Base-by-base conservation (phyloP, 2,113 vertebrate species). In the Struthidea cinerea region DNA sequence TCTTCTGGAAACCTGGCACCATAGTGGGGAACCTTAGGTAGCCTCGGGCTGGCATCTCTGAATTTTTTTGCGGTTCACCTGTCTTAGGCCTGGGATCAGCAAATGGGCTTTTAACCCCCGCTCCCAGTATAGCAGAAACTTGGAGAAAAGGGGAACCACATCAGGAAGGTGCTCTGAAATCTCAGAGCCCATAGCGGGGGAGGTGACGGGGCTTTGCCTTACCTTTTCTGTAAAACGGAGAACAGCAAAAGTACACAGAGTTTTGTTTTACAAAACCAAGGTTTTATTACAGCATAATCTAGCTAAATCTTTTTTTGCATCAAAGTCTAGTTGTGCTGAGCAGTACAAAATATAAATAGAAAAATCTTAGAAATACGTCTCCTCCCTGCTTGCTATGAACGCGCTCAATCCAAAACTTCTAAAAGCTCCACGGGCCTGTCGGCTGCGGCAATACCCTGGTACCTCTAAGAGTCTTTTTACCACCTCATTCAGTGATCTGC, bases 1-100 rank as follows among this genome's bases (percentile, higher is more conserved):
- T 23, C 15, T 16, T 35, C 13, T 65, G 37, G 13, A 55, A 88
- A 24, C 2, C 4, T 1, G 23, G 3, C 3, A 17, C 23, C 4
- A 1, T 27, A 5, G 7, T 0, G 3, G 14, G 28, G 7, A 46
- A 11, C 27, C 11, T 47, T 35, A 10, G 14, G 2, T 3, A 16
- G 33, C 7, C 35, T 53, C 16, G 6, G 18, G 21, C 5, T 47
- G 17, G 9, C 0, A 0, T 4, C 13, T 44, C 14, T 27, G 27
- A 7, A n/a, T 9, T 13, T 33, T 68, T 41, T 13, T 61, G 18
- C 21, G 33, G 21, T 27, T 70, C 1, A 1, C 4, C 21, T 35
- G 13, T 14, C 57, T 59, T 39, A 46, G 21, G n/a, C 67, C 24
- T 30, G 21, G 42, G 32, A 59, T 39, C 6, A 35, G 10, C 30